A percentile compares a stretch with the other conserved stretches of the same genome.
Conservation (phyloP, 2,797 vertebrate species). For the Cichlasoma orientale region DNA sequence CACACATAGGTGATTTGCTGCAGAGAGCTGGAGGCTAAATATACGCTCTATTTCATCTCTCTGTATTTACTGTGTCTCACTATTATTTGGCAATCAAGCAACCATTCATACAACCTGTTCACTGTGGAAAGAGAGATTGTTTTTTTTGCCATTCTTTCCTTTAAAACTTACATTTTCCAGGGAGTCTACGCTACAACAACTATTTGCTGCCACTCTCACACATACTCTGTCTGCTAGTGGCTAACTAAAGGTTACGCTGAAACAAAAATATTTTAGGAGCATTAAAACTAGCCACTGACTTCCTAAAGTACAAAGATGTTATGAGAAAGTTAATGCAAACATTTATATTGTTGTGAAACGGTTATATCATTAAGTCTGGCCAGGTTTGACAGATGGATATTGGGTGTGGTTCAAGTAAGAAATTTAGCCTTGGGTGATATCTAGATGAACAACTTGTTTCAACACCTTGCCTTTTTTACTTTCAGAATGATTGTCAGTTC, state of each 20-base stretch:
- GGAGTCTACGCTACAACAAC: background rate
- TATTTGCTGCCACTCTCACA: background rate
- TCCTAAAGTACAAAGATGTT: conserved; percentile 3
- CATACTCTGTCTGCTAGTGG: background rate
- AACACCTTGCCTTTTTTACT: conserved; percentile 2
- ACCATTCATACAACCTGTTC: background rate
- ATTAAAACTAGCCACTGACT: conserved; percentile 18
- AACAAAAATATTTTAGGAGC: background rate
- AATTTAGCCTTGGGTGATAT: conserved; percentile 8
- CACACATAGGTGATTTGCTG: background rate
- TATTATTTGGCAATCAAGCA: conserved; percentile 1
- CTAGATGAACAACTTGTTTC: conserved; percentile 26
- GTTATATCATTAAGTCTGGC: conserved; percentile 1
- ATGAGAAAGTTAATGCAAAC: conserved; percentile 4
- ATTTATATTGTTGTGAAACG: conserved; percentile 22
- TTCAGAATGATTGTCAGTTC: background rate
- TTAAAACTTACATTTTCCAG: conserved; percentile 5
- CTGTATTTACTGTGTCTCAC: background rate
- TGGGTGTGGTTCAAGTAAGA: conserved; percentile 22
- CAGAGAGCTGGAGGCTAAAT: conserved; percentile 9
- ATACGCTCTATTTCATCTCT: conserved; percentile 29
- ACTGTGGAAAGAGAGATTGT: background rate
- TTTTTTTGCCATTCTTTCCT: background rate
- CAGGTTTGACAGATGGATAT: conserved; percentile 38
- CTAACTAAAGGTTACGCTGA: background rate